Evolutionary conservation across 2,113 vertebrate genomes (phyloP), one percentile per base, ranked within the genome.

Genomic region (Phocoena sinus): DNA sequence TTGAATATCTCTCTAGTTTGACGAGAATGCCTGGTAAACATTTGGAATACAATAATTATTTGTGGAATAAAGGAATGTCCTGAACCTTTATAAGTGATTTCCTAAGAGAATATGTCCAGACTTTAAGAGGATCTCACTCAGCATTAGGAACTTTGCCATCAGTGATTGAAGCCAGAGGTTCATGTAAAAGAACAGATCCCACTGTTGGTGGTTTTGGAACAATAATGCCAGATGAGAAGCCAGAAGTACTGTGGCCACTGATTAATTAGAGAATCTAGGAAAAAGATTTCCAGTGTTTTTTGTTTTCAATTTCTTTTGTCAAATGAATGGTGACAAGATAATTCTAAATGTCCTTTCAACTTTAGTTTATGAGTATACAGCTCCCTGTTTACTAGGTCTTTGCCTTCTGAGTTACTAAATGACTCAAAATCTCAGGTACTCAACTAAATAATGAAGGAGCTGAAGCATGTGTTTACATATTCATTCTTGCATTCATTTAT

Each of bases 291-390:
- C 10, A 93, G 18, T 9, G 9, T 91, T 91, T 79, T 36, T 96
- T 62, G 33, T 86, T 67, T 50, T 91, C 23, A 92, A 62, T 93
- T 94, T 95, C 6, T 36, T 92, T 91, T 95, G n/a, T 88, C 28
- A 53, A 94, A 38, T 60, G 50, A 94, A 47, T 74, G 28, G 17
- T 74, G 17, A 50, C 33, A 65, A 6, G 31, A 53, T 76, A 44
- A 84, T 77, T 94, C 33, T 44, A 94, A 74, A 18, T 90, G 28
- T 58, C 5, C 47, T 25, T 96, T 96, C 25, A 84, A 41, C n/a
- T 87, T 91, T 86, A 87, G 70, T 53, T 68, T 65, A 77, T 68
- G n/a, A 91, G 13, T 50, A 18, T 89, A 31, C 63, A 44, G n/a
- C 12, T 36, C 50, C 17, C 3, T 73, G 41, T 92, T 50, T 81